Evolutionary conservation across 64 coral and sea anemone genomes (phyloP), one percentile per base, ranked within the genome.

Genomic region (Dendrophyllia cribrosa): DNA sequence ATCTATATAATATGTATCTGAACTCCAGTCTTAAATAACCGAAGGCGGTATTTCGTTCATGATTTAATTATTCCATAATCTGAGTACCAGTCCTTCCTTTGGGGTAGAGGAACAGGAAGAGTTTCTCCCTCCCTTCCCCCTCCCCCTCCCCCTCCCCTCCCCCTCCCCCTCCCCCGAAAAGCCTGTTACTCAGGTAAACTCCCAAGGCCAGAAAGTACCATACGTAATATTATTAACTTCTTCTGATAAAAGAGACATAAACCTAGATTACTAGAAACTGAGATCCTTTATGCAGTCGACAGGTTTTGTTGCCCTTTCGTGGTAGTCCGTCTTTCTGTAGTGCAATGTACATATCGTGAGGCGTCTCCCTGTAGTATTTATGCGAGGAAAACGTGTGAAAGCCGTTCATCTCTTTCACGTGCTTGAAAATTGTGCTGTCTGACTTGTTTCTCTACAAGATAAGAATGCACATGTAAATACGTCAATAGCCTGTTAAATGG

Each of bases 391-490:
- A 84, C 62, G 80, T 84, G 62, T 84, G 80, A 19, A 84, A 84
- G 4, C 80, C 80, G 20, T 84, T 84, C 2, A 21, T 24, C 12
- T 48, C 80, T 51, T 46, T 66, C 60, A 84, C 80, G 61, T 84
- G 80, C 60, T 84, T 84, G 80, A 84, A 84, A 84, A 84, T 84
- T 51, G 80, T 84, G 80, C 80, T 84, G 80, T 84, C 62, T n/a
- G 80, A 67, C n/a, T 84, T 84, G 80, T 67, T 84, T 68, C 20
- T 84, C 80, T 84, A 19, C 11, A 50, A 51, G 15, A 67, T 67
- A 84, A 58, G 10, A 56, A 63, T 21, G 4, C 51, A 4, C 4
- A 58, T 10, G 9, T n/a, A 25, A 77, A 52, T 77, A 3, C 59
- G 59, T 9, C 9, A 61, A 61, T 61, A 3, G 9, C 59, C 59